A percentile compares a stretch with the other conserved stretches of the same genome.
These are phyloP conservation scores for Limonius californicus DNA, from an alignment of 1,140 invertebrate species.

Conservation along the genomic window DNA sequence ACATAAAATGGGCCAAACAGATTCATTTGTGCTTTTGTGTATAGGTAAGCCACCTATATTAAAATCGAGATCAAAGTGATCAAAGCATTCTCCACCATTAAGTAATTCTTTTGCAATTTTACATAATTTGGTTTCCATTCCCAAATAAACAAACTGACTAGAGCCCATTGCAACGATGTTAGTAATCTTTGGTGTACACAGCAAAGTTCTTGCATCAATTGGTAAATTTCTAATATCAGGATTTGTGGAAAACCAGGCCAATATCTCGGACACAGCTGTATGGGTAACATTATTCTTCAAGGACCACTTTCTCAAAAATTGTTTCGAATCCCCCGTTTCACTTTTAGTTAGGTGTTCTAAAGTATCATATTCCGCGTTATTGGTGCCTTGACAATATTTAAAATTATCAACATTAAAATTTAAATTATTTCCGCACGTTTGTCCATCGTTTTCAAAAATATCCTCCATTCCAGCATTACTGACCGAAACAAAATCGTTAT, in stretches of 20 bases:
- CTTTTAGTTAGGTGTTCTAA: too few species aligned
- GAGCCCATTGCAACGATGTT: not conserved
- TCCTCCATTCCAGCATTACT: too few species aligned
- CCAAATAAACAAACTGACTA: conserved; percentile 14
- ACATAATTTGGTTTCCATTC: not conserved
- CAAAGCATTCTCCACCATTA: not conserved
- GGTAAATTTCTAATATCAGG: not conserved
- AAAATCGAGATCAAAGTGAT: conserved; percentile 9
- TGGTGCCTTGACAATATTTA: too few species aligned
- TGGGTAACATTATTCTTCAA: not conserved
- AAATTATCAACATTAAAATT: too few species aligned
- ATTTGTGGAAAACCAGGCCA: not conserved
- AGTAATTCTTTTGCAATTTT: not conserved
- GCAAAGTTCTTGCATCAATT: not conserved
- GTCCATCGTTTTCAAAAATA: too few species aligned
- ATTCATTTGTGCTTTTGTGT: conserved; percentile 8
- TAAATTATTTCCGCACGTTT: too few species aligned
- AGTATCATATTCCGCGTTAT: too few species aligned
- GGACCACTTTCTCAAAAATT: conserved; percentile 9
- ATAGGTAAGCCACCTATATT: conserved; percentile 20
- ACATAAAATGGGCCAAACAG: conserved; percentile 20
- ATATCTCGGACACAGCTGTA: not conserved
- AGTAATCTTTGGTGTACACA: not conserved
- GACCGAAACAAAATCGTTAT: too few species aligned
- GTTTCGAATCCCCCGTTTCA: too few species aligned